A percentile compares a stretch with the other conserved stretches of the same genome.
Evolutionary conservation across 2,888 invertebrate genomes (phyloP).

Genomic region (Julus scanicus): DNA sequence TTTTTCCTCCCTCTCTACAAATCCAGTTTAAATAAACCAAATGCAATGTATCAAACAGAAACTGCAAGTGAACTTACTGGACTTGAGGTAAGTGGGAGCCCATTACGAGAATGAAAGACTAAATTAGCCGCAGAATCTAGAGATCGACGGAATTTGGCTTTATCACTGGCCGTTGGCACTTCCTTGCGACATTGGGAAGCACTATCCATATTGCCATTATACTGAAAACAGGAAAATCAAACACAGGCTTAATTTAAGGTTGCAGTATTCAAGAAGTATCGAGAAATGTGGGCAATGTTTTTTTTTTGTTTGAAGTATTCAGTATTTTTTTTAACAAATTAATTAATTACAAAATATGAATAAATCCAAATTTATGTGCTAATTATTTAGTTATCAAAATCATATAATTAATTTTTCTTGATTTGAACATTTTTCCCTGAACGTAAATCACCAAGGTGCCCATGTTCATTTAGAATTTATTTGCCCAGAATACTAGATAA

Average conservation of each 20-base stretch:
- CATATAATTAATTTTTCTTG: too few relatives aligned
- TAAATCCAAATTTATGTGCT: too few relatives aligned
- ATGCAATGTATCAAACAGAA: background rate
- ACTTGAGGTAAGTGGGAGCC: slow-evolving; percentile 84
- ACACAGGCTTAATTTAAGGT: background rate
- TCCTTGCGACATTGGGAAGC: slow-evolving; percentile 59
- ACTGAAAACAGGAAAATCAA: slow-evolving; percentile 17
- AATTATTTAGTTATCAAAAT: too few relatives aligned
- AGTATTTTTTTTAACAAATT: too few relatives aligned
- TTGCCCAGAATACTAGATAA: background rate
- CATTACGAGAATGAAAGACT: slow-evolving; percentile 84
- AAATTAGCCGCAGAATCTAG: slow-evolving; percentile 83
- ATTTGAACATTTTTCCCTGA: too few relatives aligned
- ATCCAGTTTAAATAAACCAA: background rate
- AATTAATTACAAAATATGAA: too few relatives aligned
- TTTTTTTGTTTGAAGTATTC: too few relatives aligned
- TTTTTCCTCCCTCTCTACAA: background rate
- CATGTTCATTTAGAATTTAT: background rate
- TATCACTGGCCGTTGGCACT: slow-evolving; percentile 78
- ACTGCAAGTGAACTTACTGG: slow-evolving; percentile 71
- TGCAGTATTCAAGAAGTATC: too few relatives aligned
- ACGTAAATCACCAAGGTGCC: too few relatives aligned
- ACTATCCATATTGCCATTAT: slow-evolving; percentile 22
- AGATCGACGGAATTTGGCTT: slow-evolving; percentile 78
- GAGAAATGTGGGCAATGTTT: too few relatives aligned